Percentiles rank a stretch among this genome's conserved stretches.
Evolutionary conservation across 1,140 invertebrate genomes (phyloP).

Genomic region (Trypoxylus dichotomus): DNA sequence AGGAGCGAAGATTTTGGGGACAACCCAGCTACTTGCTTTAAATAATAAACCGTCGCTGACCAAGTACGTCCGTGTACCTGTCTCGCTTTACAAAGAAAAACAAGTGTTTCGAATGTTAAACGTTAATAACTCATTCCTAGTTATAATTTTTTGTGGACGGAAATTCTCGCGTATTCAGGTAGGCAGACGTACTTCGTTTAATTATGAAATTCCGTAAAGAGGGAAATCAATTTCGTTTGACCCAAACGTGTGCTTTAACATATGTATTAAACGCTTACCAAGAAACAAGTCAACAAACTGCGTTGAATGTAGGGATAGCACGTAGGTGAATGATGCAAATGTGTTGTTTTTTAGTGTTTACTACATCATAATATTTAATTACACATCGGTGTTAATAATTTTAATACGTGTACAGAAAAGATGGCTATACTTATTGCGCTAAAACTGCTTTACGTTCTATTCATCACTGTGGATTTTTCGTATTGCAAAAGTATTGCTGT

Average conservation of each 20-base stretch:
- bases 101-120: slow-evolving; percentile 1
- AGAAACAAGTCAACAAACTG: too few relatives aligned
- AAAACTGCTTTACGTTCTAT: too few relatives aligned
- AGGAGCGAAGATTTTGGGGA: background rate
- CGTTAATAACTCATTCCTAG: background rate
- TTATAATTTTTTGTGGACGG: background rate
- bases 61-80: background rate
- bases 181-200: background rate
- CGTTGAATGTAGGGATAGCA: too few relatives aligned
- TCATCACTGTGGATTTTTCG: too few relatives aligned
- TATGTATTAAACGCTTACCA: background rate
- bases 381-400: too few relatives aligned
- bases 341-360: too few relatives aligned
- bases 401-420: too few relatives aligned
- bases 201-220: slow-evolving; percentile 11
- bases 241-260: background rate
- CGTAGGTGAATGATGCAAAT: too few relatives aligned
- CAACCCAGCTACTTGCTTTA: background rate
- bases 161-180: background rate
- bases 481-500: too few relatives aligned
- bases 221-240: background rate
- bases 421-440: too few relatives aligned
- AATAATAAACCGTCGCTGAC: slow-evolving; percentile 7
- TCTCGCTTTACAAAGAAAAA: slow-evolving; percentile 6
- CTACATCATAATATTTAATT: too few relatives aligned